Base-by-base conservation (phyloP, 2,113 vertebrate species). In the Podarcis raffonei region DNA sequence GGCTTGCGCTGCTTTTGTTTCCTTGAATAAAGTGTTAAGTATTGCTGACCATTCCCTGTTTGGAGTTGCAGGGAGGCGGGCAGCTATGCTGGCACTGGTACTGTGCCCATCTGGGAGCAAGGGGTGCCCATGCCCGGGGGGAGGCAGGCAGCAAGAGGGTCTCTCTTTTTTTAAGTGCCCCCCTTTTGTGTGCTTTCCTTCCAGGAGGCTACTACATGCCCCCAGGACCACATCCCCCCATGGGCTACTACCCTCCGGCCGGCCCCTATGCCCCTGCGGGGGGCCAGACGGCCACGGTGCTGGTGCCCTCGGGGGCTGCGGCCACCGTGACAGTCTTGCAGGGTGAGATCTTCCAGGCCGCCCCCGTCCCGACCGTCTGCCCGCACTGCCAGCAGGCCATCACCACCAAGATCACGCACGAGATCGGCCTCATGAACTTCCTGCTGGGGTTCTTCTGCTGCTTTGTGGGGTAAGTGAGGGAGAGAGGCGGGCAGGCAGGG, bases 341-440 rank as follows among this genome's bases (percentile, higher is more conserved):
- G 95, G 98, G 98, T 1, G 99, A 99, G 96, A 98, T 99, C 95
- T 99, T 99, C 94, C 98, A 99, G 96, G 97, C 97, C 0, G 97
- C 97, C 2, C 98, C 99, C 0, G 98, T 99, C 95, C 98, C 99
- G 96, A 99, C 98, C 0, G 98, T 99, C 94, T 99, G 99, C 95
- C 98, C 98, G 16, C 98, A 99, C 96, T 99, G 99, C 96, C 98
- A 99, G 96, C 98, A 99, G 96, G 97, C 98, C 84, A 99, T 99
- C 95, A 95, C 98, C 96, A 99, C 99, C 90, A 98, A 98, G 94
- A 99, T 99, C 95, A 98, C 97, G 90, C 98, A 99, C 0, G 98
- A 99, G 89, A 97, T 99, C 0, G 99, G 98, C 86, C 97, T 99
- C 96, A 98, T 99, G 98, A 99, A 98, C 95, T 98, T 98, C 11